Conservation (phyloP, 1,140 invertebrate genomes). For the Babylonia areolata region DNA sequence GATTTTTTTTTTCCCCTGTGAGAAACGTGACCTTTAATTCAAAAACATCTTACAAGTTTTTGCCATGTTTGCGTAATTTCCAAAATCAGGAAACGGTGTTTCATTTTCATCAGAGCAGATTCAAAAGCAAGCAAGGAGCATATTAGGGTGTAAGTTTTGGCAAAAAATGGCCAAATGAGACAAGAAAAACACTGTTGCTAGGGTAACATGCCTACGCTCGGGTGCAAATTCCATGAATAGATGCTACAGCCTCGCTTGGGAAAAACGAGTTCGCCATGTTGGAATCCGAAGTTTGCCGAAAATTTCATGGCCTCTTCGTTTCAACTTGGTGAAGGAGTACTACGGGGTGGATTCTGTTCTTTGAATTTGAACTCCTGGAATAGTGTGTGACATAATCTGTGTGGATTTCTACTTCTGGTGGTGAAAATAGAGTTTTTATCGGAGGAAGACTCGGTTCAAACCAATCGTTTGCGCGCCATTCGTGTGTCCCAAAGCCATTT, state of each 20-base stretch:
- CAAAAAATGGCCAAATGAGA: conserved; percentile 30
- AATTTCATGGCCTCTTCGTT: conserved; percentile 40
- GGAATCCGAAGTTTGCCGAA: conserved; percentile 43
- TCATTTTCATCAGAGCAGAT: neutral
- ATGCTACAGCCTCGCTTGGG: conserved; percentile 40
- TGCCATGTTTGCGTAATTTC: neutral
- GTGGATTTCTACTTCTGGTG: conserved; percentile 15
- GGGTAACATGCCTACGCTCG: conserved; percentile 42
- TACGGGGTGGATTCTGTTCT: conserved; percentile 28
- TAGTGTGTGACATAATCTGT: conserved; percentile 12
- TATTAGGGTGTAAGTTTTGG: neutral
- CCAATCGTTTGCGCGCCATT: conserved; percentile 39
- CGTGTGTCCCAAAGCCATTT: conserved; percentile 38
- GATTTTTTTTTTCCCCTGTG: neutral
- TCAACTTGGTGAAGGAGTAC: conserved; percentile 37
- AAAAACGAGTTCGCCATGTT: conserved; percentile 41
- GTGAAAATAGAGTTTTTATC: conserved; percentile 31
- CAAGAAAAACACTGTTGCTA: conserved; percentile 37
- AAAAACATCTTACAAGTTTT: neutral
- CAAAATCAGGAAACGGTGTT: neutral
- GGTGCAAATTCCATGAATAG: conserved; percentile 43
- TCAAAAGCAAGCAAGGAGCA: neutral
- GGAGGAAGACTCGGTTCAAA: conserved; percentile 31
- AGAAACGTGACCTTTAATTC: neutral
- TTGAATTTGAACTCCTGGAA: conserved; percentile 12